phyloP scores from a whole-genome alignment of 92 coral and sea anemone species.

The Virgularia gustaviana region DNA sequence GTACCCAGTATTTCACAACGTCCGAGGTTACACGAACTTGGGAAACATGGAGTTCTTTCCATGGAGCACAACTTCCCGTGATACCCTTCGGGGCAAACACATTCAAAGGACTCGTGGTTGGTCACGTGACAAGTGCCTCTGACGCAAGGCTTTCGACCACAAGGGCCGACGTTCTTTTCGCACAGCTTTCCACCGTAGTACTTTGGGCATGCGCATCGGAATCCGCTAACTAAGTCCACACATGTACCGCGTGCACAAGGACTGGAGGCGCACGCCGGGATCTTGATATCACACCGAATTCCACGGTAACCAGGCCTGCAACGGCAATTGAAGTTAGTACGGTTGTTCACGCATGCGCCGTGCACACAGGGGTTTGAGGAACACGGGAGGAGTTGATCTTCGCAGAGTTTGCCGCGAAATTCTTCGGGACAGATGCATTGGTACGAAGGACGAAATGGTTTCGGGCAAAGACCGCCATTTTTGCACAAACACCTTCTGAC shows the following conservation, averaged over 20 bases:
- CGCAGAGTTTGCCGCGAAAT: conserved; percentile 20
- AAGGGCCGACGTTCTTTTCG: conserved; percentile 34
- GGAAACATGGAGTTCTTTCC: conserved; percentile 42
- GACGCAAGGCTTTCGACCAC: conserved; percentile 54
- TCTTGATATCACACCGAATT: not conserved
- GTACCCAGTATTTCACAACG: conserved; percentile 33
- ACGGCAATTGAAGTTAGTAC: conserved; percentile 16
- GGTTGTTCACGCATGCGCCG: conserved; percentile 35
- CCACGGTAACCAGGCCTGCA: conserved; percentile 36
- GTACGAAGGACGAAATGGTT: not conserved
- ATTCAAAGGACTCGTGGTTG: conserved; percentile 27
- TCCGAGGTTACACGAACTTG: conserved; percentile 64
- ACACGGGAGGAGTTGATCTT: conserved; percentile 42
- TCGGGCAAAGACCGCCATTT: conserved; percentile 9
- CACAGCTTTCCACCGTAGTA: conserved; percentile 61
- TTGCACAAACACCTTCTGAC: conserved; percentile 17
- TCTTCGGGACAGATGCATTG: conserved; percentile 7
- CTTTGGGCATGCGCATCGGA: conserved; percentile 55
- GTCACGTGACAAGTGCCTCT: conserved; percentile 55
- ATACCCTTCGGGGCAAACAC: conserved; percentile 62
- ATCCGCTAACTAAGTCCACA: conserved; percentile 23
- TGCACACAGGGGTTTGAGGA: conserved; percentile 43
- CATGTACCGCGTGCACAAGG: conserved; percentile 63
- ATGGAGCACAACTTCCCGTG: conserved; percentile 55
- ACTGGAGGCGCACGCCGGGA: not conserved